Percentiles rank a stretch among this genome's conserved stretches.
phyloP scores from a whole-genome alignment of 1,140 invertebrate genomes.

The Subanguina moxae region DNA sequence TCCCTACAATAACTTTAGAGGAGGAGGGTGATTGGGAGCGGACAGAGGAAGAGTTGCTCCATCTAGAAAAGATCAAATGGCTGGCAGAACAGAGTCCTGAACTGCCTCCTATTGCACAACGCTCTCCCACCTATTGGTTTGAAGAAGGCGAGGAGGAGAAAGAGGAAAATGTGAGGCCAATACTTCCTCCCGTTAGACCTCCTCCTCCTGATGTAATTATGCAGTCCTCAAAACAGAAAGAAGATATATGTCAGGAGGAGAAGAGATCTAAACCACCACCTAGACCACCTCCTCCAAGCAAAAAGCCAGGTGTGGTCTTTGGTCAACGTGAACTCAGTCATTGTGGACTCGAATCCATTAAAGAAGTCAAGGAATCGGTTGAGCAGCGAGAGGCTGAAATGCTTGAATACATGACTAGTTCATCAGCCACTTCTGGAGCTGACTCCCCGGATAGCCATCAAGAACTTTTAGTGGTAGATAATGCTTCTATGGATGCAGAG shows the following conservation, averaged over 20 bases:
- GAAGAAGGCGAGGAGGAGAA: too few relatives aligned
- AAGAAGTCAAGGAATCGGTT: background rate
- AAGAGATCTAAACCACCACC: background rate
- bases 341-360: background rate
- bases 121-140: too few relatives aligned
- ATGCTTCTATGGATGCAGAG: background rate
- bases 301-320: background rate
- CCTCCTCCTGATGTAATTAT: too few relatives aligned
- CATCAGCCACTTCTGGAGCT: conserved; percentile 7
- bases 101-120: too few relatives aligned
- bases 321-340: background rate
- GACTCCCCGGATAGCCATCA: background rate
- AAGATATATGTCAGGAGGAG: background rate
- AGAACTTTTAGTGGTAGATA: background rate
- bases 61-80: conserved; percentile 36
- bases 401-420: background rate
- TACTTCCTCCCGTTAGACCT: too few relatives aligned
- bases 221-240: too few relatives aligned
- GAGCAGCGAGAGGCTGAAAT: background rate
- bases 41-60: conserved; percentile 38
- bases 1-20: background rate
- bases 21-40: conserved; percentile 16
- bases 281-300: background rate
- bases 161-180: too few relatives aligned
- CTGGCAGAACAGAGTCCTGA: conserved; percentile 34